A percentile compares a stretch with the other conserved stretches of the same genome.
Evolutionary conservation across 2,113 vertebrate species (phyloP).

Genomic region (Dicaeum eximium): DNA sequence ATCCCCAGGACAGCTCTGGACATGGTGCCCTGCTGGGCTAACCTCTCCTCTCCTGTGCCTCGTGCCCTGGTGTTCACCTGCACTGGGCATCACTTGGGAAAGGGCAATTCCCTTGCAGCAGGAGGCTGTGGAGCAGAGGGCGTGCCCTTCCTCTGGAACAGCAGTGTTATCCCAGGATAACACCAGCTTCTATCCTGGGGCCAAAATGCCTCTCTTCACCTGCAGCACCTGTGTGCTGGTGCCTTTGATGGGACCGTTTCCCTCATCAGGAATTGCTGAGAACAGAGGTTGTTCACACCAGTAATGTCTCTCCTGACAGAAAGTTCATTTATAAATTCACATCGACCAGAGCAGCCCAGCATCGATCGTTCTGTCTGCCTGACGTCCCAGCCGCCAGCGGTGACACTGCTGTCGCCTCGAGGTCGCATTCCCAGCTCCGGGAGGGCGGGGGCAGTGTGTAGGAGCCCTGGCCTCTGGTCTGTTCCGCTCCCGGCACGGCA

Average conservation of each 20-base stretch:
- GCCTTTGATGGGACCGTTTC: neutral
- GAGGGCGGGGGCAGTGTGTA: rapidly evolving
- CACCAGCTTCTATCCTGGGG: neutral
- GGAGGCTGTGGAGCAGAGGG: neutral
- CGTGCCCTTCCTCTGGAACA: neutral
- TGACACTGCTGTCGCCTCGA: neutral
- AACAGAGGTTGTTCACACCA: neutral
- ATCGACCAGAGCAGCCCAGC: neutral
- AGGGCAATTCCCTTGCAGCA: neutral
- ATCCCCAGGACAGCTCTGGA: neutral
- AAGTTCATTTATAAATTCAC: neutral
- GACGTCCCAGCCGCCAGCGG: neutral
- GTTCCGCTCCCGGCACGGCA: neutral
- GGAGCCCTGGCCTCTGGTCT: neutral
- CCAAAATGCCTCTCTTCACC: neutral
- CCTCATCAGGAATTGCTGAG: neutral
- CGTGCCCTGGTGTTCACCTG: rapidly evolving
- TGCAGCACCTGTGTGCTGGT: neutral
- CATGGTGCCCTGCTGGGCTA: rapidly evolving
- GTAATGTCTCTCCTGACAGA: neutral
- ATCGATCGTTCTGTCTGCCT: neutral
- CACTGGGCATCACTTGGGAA: neutral
- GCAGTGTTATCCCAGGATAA: neutral
- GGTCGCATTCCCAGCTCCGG: rapidly evolving
- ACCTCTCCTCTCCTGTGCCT: neutral